phyloP scores from a whole-genome alignment of 2,888 invertebrate species.

The Cephus nigrinus region DNA sequence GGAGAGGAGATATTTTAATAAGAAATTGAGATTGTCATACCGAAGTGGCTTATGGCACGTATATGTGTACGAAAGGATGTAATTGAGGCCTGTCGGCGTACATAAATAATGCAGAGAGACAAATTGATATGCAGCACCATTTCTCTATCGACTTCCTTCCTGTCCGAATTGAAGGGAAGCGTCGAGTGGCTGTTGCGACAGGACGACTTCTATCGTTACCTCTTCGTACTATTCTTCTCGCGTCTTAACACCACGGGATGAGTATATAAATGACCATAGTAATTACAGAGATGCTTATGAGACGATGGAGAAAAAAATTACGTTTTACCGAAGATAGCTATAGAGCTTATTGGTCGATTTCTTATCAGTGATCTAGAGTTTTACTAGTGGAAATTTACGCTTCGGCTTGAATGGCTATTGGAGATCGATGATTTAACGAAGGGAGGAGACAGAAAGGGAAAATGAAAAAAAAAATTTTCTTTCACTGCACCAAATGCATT shows the following conservation, averaged over 20 bases:
- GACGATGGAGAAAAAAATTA: no score
- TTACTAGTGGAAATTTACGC: no score
- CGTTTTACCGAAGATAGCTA: neutral
- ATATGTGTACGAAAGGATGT: conserved; percentile 5
- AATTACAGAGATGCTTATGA: neutral
- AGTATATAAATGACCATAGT: neutral
- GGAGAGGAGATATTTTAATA: neutral
- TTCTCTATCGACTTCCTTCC: conserved; percentile 58
- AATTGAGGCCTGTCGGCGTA: conserved; percentile 9
- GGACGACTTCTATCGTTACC: neutral
- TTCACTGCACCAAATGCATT: neutral
- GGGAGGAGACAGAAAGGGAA: no score
- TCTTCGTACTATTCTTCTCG: neutral
- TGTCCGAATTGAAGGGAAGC: conserved; percentile 44
- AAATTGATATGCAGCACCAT: conserved; percentile 54
- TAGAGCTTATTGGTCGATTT: neutral
- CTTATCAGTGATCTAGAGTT: neutral
- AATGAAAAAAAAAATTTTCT: neutral
- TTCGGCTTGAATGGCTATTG: no score
- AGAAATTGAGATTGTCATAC: neutral
- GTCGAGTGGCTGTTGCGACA: neutral
- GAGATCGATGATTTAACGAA: no score
- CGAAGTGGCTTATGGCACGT: neutral
- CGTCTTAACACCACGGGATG: neutral
- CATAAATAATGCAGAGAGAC: conserved; percentile 12